phyloP scores from a whole-genome alignment of 2,113 vertebrate genomes.

The Eptesicus fuscus region DNA sequence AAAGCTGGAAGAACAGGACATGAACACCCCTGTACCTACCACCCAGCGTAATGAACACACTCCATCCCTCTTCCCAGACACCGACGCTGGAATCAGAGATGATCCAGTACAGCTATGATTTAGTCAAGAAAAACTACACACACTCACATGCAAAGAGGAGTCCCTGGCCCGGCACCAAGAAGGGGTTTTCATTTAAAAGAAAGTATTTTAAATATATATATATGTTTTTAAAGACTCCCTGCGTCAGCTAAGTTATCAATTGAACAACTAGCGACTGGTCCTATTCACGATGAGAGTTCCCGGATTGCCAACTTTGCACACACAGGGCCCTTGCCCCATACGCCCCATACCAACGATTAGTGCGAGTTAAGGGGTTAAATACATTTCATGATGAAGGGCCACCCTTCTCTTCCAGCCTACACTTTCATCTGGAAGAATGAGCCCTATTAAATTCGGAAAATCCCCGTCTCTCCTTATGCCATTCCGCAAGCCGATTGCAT shows the following conservation, averaged over 20 bases:
- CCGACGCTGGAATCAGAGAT: neutral
- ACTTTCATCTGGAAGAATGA: neutral
- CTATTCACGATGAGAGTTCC: neutral
- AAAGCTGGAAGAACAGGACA: neutral
- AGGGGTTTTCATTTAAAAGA: neutral
- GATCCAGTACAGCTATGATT: neutral
- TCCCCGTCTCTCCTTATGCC: neutral
- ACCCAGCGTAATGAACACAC: neutral
- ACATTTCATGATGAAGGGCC: neutral
- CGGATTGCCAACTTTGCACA: neutral
- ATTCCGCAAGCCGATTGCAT: neutral
- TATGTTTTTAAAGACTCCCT: neutral
- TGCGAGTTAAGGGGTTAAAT: neutral
- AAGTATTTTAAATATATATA: neutral
- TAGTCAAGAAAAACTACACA: constrained; percentile 1
- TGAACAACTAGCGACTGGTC: neutral
- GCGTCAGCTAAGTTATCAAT: neutral
- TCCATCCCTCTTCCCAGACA: neutral
- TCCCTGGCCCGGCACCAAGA: neutral
- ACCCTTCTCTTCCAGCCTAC: neutral
- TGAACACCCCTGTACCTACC: neutral
- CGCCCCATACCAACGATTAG: neutral
- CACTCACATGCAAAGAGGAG: neutral
- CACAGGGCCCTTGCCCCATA: neutral
- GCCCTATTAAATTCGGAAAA: neutral